Percentiles rank a stretch among this genome's conserved stretches.
Conservation (phyloP, 1,140 invertebrate genomes). For the Idris sp. region DNA sequence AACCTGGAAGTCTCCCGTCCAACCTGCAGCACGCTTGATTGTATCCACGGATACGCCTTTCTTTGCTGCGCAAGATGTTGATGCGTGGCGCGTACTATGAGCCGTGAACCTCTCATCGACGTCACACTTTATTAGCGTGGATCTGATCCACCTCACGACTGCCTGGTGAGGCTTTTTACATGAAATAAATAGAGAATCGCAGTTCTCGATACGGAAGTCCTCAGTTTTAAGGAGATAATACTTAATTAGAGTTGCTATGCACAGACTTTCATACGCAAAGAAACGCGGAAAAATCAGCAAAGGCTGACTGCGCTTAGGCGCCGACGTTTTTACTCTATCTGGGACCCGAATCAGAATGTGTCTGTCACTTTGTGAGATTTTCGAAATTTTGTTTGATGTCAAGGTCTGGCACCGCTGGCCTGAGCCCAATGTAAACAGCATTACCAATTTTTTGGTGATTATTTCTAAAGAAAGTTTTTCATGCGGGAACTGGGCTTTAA, state of each 20-base stretch:
- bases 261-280: neutral
- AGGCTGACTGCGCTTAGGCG: constrained; percentile 4
- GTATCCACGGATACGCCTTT: neutral
- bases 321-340: constrained; percentile 9
- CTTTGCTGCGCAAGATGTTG: neutral
- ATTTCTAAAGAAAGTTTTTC: neutral
- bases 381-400: neutral
- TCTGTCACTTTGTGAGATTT: neutral
- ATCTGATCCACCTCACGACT: neutral
- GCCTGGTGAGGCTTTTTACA: neutral
- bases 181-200: neutral
- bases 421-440: neutral
- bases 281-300: constrained; percentile 9
- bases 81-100: neutral
- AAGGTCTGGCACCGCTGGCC: constrained; percentile 3
- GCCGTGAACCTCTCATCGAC: neutral
- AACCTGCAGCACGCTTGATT: neutral
- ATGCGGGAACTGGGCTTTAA: neutral
- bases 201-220: neutral
- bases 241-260: neutral
- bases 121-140: neutral
- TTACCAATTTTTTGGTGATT: constrained; percentile 2
- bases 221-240: neutral
- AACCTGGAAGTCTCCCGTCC: neutral
- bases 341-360: constrained; percentile 4